Percentiles rank a stretch among this genome's conserved stretches.
These are phyloP conservation scores for Protaetia brevitarsis DNA, from an alignment of 1,140 invertebrate species.

Conservation along the genomic window DNA sequence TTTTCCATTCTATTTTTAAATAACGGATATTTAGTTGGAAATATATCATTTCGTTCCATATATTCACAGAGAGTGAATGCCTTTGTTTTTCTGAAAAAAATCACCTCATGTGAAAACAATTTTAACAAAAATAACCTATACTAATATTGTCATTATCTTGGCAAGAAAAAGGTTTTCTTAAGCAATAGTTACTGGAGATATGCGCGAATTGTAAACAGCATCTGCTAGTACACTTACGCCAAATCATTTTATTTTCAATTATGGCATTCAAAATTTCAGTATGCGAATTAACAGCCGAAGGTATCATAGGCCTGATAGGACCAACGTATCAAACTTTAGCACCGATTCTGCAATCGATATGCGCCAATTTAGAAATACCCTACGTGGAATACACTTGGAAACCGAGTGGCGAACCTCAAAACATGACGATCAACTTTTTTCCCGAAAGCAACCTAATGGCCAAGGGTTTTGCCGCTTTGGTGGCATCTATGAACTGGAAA, in stretches of 20 bases:
- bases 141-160: no score
- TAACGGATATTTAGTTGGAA: no score
- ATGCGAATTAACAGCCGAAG: constrained; percentile 53
- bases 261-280: constrained; percentile 44
- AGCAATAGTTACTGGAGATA: no score
- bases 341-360: constrained; percentile 67
- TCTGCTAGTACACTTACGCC: no score
- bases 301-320: constrained; percentile 75
- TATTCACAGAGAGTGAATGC: no score
- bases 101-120: no score
- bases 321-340: constrained; percentile 58
- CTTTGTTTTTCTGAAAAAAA: no score
- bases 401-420: constrained; percentile 36
- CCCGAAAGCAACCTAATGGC: constrained; percentile 69
- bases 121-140: no score
- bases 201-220: no score
- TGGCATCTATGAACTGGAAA: constrained; percentile 73
- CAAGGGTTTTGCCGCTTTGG: constrained; percentile 67
- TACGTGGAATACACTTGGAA: constrained; percentile 68
- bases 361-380: constrained; percentile 68
- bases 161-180: no score
- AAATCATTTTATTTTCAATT: background rate
- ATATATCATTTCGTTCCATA: no score
- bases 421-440: constrained; percentile 65
- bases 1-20: no score